Conservation (phyloP, 2,113 vertebrate genomes). For the Tragulus kanchil region DNA sequence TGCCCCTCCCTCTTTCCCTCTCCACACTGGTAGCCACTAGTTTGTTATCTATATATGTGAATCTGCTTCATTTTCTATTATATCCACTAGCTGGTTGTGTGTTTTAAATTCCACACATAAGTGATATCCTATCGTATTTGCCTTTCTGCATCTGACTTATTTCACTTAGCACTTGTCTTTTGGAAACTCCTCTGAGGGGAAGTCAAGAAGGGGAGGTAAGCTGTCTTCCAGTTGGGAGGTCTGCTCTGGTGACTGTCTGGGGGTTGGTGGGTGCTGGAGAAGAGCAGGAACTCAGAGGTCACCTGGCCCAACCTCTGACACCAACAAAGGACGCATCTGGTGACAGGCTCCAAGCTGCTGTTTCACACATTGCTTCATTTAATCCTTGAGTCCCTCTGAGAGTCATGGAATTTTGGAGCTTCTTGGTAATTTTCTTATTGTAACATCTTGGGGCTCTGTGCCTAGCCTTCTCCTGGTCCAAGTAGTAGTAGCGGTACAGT, state of each 20-base stretch:
- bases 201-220: not conserved
- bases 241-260: not conserved
- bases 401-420: not conserved
- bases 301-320: rapidly evolving
- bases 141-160: not conserved
- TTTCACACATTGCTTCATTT: not conserved
- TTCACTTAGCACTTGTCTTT: not conserved
- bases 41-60: too few relatives aligned
- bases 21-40: too few relatives aligned
- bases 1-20: too few relatives aligned
- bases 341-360: not conserved
- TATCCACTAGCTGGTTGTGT: too few relatives aligned
- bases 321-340: not conserved
- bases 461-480: not conserved
- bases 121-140: not conserved
- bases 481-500: not conserved
- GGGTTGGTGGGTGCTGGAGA: too few relatives aligned
- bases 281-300: not conserved
- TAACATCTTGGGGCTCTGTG: not conserved
- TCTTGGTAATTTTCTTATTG: not conserved
- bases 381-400: not conserved
- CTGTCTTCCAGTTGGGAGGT: not conserved
- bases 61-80: too few relatives aligned
- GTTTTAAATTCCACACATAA: too few relatives aligned
- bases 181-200: too few relatives aligned